phyloP scores from a whole-genome alignment of 2,888 invertebrate genomes.

The Abscondita cerata region DNA sequence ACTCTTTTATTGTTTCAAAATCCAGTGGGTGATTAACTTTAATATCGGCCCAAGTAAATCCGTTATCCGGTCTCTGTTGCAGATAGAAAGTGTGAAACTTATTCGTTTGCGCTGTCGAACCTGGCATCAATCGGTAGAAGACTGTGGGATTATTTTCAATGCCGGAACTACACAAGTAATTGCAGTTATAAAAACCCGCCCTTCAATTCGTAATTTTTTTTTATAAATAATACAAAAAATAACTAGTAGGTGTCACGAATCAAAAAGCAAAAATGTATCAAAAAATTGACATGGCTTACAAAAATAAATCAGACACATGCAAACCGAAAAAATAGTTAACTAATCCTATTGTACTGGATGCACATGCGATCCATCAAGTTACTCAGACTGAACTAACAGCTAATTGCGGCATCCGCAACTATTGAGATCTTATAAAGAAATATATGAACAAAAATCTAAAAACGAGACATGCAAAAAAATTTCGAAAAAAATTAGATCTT shows the following conservation, averaged over 20 bases:
- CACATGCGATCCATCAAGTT: constrained; percentile 41
- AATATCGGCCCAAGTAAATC: constrained; percentile 94
- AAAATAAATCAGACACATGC: constrained; percentile 52
- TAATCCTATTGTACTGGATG: constrained; percentile 37
- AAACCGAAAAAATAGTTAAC: constrained; percentile 34
- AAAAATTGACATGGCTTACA: constrained; percentile 54
- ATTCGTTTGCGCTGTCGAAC: constrained; percentile 95
- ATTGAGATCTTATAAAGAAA: constrained; percentile 12
- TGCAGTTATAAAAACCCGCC: constrained; percentile 10
- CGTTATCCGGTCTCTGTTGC: constrained; percentile 91
- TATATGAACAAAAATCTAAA: constrained; percentile 22
- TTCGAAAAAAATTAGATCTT: constrained; percentile 19
- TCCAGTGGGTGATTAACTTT: constrained; percentile 96
- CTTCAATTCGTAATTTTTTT: constrained; percentile 13
- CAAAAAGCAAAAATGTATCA: constrained; percentile 44
- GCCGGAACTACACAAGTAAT: constrained; percentile 75
- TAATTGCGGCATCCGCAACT: constrained; percentile 31
- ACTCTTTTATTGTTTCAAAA: constrained; percentile 94
- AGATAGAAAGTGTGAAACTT: constrained; percentile 95
- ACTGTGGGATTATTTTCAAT: constrained; percentile 96
- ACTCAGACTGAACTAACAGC: constrained; percentile 32
- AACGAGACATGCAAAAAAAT: constrained; percentile 30
- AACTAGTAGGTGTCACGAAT: constrained; percentile 40
- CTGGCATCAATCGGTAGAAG: constrained; percentile 94
- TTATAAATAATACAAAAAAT: constrained; percentile 36